Conservation (phyloP, 2,888 invertebrate genomes). For the Yponomeuta malinellus region DNA sequence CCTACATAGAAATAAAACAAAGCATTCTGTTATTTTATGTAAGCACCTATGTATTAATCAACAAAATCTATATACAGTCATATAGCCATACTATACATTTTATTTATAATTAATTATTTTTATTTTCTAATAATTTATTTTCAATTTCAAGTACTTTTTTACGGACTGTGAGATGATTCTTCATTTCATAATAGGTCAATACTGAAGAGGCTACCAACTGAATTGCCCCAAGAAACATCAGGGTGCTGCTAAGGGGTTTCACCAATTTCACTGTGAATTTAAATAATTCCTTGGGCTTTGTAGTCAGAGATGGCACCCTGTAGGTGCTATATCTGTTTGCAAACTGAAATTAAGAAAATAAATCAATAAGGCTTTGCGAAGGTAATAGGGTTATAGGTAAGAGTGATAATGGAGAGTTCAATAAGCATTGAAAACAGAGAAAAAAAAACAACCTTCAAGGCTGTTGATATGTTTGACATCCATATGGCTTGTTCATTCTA, state of each 20-base stretch:
- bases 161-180: conserved; percentile 58
- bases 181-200: conserved; percentile 78
- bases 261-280: conserved; percentile 70
- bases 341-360: conserved; percentile 62
- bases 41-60: not conserved
- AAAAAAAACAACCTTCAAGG: no score
- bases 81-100: no score
- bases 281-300: conserved; percentile 72
- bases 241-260: conserved; percentile 65
- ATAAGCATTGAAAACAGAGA: no score
- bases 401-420: no score
- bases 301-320: conserved; percentile 77
- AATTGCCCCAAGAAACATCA: conserved; percentile 60
- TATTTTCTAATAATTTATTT: conserved; percentile 24
- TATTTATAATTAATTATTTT: not conserved
- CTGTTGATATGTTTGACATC: no score
- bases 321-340: conserved; percentile 78
- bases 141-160: conserved; percentile 54
- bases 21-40: not conserved
- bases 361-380: not conserved
- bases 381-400: no score
- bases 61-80: no score
- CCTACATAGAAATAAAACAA: not conserved
- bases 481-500: no score
- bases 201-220: conserved; percentile 74